Evolutionary conservation across 2,888 invertebrate species (phyloP).

Genomic region (Mesorhabditis belari): DNA sequence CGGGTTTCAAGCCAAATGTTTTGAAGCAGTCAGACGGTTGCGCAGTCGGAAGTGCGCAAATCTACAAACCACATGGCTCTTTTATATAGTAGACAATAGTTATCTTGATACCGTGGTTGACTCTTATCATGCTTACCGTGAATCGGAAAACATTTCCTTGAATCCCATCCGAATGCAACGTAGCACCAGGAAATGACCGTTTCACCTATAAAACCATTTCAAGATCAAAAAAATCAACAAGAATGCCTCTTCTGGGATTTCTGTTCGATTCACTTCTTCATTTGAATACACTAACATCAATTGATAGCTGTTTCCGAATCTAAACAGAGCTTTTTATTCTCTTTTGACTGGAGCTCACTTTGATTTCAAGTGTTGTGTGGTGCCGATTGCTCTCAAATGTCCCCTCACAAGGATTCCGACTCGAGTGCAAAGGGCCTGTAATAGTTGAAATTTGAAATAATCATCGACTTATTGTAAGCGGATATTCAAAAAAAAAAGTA

Average conservation of each 20-base stretch:
- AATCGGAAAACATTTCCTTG: not conserved
- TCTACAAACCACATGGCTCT: too few species aligned
- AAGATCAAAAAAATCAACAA: too few species aligned
- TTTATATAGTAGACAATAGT: too few species aligned
- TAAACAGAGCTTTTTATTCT: slow-evolving; percentile 7
- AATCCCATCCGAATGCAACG: not conserved
- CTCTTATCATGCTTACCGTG: not conserved
- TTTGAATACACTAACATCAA: slow-evolving; percentile 16
- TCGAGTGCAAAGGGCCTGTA: slow-evolving; percentile 46
- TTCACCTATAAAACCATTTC: too few species aligned
- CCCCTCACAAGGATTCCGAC: slow-evolving; percentile 50
- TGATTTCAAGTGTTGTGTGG: slow-evolving; percentile 43
- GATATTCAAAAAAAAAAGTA: too few species aligned
- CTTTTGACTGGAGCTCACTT: slow-evolving; percentile 15
- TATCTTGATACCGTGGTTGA: too few species aligned
- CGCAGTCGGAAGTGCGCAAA: too few species aligned
- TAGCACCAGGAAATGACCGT: not conserved
- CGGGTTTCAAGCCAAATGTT: too few species aligned
- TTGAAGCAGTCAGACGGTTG: too few species aligned
- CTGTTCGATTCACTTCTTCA: slow-evolving; percentile 5
- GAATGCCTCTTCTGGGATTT: too few species aligned
- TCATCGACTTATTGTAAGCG: too few species aligned
- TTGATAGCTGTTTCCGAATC: slow-evolving; percentile 38
- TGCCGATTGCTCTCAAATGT: slow-evolving; percentile 43
- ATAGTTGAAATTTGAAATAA: too few species aligned